Percentiles rank a stretch among this genome's conserved stretches.
These are phyloP conservation scores for Pardalotus punctatus DNA, from an alignment of 2,113 vertebrate genomes.

Conservation along the genomic window DNA sequence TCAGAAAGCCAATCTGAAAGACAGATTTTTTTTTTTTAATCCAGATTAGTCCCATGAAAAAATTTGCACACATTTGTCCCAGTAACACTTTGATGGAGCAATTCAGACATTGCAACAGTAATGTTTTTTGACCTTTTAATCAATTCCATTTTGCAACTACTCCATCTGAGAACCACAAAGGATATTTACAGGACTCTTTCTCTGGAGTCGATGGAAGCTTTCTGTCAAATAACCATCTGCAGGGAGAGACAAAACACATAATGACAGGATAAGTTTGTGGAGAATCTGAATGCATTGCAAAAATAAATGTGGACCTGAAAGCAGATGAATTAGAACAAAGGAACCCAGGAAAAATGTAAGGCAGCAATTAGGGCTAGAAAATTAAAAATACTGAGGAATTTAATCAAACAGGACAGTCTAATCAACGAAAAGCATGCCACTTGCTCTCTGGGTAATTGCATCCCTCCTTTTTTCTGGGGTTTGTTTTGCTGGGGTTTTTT, in stretches of 20 bases:
- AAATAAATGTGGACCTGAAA: slow-evolving; percentile 54
- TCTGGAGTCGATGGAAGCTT: slow-evolving; percentile 33
- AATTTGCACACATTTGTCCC: slow-evolving; percentile 12
- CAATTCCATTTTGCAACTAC: slow-evolving; percentile 37
- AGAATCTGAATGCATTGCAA: slow-evolving; percentile 32
- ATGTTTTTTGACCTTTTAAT: slow-evolving; percentile 54
- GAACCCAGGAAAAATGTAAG: slow-evolving; percentile 39
- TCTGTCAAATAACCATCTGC: slow-evolving; percentile 50
- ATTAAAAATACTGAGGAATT: slow-evolving; percentile 64
- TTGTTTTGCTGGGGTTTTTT: neutral
- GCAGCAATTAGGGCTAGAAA: slow-evolving; percentile 48
- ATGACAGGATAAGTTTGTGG: slow-evolving; percentile 51
- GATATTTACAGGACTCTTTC: neutral
- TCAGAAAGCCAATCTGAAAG: neutral
- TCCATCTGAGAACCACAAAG: slow-evolving; percentile 26
- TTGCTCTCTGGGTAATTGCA: slow-evolving; percentile 64
- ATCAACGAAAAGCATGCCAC: slow-evolving; percentile 69
- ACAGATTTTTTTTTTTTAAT: neutral
- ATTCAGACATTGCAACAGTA: neutral
- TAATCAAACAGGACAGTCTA: slow-evolving; percentile 72
- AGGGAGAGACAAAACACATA: slow-evolving; percentile 45
- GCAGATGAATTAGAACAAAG: slow-evolving; percentile 63
- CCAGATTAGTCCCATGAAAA: neutral
- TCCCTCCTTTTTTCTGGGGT: neutral
- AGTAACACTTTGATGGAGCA: slow-evolving; percentile 24